These are phyloP conservation scores for Caranx ignobilis DNA, from an alignment of 2,113 vertebrate species.

Conservation along the genomic window DNA sequence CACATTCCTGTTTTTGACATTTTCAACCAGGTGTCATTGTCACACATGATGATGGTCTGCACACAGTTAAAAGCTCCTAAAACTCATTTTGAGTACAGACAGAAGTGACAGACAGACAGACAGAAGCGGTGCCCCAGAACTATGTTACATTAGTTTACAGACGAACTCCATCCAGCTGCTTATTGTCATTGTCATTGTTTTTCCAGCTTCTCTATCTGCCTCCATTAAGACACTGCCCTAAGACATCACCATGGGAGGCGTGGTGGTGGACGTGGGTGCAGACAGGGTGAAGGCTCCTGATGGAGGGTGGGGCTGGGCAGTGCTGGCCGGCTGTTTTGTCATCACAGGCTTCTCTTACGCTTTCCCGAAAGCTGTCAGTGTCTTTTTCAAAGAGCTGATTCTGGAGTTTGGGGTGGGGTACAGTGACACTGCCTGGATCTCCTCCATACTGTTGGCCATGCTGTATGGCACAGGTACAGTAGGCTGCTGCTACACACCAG, in stretches of 20 bases:
- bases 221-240: conserved; percentile 27
- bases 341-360: conserved; percentile 98
- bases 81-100: too few relatives aligned
- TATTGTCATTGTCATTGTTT: neutral
- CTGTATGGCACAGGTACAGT: conserved; percentile 93
- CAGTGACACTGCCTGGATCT: conserved; percentile 97
- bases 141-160: neutral
- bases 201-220: conserved; percentile 33
- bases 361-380: conserved; percentile 96
- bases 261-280: conserved; percentile 84
- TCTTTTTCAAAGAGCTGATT: conserved; percentile 97
- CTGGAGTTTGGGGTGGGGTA: conserved; percentile 92
- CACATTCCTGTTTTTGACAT: too few relatives aligned
- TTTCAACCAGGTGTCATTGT: too few relatives aligned
- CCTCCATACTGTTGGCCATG: conserved; percentile 97
- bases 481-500: neutral
- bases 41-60: too few relatives aligned
- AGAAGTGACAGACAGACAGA: too few relatives aligned
- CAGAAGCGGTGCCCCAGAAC: too few relatives aligned
- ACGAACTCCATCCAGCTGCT: neutral
- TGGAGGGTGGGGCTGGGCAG: conserved; percentile 96
- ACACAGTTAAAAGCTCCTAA: too few relatives aligned
- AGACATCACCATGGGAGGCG: conserved; percentile 90
- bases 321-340: conserved; percentile 93
- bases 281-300: conserved; percentile 90